These are phyloP conservation scores for Danionella dracula DNA, from an alignment of 2,797 vertebrate genomes.

Conservation along the genomic window DNA sequence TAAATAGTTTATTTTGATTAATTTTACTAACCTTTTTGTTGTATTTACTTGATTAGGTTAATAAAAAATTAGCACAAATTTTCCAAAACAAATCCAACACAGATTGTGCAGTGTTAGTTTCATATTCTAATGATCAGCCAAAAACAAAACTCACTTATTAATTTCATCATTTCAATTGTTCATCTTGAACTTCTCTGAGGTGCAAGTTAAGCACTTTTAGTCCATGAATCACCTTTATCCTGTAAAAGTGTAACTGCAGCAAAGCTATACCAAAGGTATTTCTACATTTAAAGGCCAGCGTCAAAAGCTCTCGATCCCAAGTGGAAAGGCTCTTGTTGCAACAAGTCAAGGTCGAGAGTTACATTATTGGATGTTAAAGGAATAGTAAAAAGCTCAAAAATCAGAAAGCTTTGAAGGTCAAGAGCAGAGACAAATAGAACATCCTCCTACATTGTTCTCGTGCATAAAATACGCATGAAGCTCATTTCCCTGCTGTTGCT, in stretches of 20 bases:
- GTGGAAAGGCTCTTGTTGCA: constrained; percentile 41
- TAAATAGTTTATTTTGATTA: too few species aligned
- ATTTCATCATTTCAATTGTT: too few species aligned
- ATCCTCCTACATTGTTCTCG: constrained; percentile 28
- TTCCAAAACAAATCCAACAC: too few species aligned
- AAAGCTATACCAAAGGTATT: constrained; percentile 10
- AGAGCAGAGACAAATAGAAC: constrained; percentile 32
- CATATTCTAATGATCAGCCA: too few species aligned
- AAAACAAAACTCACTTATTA: too few species aligned
- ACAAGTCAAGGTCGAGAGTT: constrained; percentile 43
- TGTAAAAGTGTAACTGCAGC: too few species aligned
- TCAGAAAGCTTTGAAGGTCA: constrained; percentile 42
- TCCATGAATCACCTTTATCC: background rate
- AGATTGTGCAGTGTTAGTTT: too few species aligned
- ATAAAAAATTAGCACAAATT: too few species aligned
- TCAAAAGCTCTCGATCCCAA: constrained; percentile 30
- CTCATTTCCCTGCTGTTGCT: constrained; percentile 33
- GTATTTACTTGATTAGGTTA: too few species aligned
- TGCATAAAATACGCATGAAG: constrained; percentile 40
- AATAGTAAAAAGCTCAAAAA: constrained; percentile 24
- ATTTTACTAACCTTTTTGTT: too few species aligned
- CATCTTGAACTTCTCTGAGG: background rate
- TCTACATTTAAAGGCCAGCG: constrained; percentile 24
- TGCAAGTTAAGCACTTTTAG: background rate
- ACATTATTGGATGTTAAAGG: constrained; percentile 33